Conservation (phyloP, 2,888 invertebrate species). For the Brachycybe producta region DNA sequence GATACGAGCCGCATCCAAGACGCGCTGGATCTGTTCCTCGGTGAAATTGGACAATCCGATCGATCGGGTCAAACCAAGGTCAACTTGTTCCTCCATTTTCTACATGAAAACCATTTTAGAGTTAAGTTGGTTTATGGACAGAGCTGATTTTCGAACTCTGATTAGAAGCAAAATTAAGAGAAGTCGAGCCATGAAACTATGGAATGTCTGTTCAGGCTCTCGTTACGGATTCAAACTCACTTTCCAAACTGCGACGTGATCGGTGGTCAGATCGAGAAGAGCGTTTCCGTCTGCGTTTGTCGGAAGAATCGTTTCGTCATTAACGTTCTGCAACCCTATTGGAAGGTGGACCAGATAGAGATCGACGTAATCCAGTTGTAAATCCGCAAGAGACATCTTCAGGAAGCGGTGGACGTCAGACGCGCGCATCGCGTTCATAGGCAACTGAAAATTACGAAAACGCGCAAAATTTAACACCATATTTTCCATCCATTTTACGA, state of each 20-base stretch:
- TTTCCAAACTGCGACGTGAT: slow-evolving; percentile 58
- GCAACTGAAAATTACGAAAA: slow-evolving; percentile 28
- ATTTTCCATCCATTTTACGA: too few relatives aligned
- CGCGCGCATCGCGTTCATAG: slow-evolving; percentile 48
- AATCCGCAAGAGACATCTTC: slow-evolving; percentile 49
- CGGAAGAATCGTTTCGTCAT: too few relatives aligned
- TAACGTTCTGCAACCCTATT: slow-evolving; percentile 48
- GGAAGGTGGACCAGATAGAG: slow-evolving; percentile 69
- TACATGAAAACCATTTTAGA: slow-evolving; percentile 29
- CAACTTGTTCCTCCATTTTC: slow-evolving; percentile 53
- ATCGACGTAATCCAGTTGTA: slow-evolving; percentile 67
- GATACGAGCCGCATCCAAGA: slow-evolving; percentile 47
- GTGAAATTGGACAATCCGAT: slow-evolving; percentile 81
- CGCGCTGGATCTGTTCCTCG: slow-evolving; percentile 51
- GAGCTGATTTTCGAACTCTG: too few relatives aligned
- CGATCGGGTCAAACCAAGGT: slow-evolving; percentile 53
- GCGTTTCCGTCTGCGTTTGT: slow-evolving; percentile 41
- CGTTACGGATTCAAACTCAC: slow-evolving; percentile 22
- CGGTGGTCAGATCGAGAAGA: slow-evolving; percentile 48
- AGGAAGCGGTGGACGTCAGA: slow-evolving; percentile 53
- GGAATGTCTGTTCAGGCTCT: too few relatives aligned
- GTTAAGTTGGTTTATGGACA: too few relatives aligned
- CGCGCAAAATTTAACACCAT: too few relatives aligned
- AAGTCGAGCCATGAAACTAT: too few relatives aligned
- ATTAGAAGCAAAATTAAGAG: not conserved